A percentile compares a stretch with the other conserved stretches of the same genome.
These are phyloP conservation scores for Patella vulgata DNA, from an alignment of 1,140 invertebrate species.

Conservation along the genomic window DNA sequence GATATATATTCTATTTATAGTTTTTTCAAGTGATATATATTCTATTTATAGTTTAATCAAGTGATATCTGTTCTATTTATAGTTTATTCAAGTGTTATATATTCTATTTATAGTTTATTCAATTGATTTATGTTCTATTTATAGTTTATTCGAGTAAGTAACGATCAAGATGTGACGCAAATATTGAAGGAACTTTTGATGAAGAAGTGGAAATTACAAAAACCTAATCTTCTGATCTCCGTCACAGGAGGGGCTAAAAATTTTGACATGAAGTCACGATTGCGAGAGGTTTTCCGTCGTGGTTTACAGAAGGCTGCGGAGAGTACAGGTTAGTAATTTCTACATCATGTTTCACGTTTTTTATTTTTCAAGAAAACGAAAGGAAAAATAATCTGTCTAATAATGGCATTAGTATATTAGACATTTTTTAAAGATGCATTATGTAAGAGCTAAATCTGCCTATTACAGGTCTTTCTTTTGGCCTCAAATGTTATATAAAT, in stretches of 20 bases:
- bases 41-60: background rate
- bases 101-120: background rate
- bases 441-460: no score
- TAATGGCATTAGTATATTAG: background rate
- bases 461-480: no score
- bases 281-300: constrained; percentile 63
- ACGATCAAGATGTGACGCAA: constrained; percentile 53
- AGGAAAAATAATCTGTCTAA: no score
- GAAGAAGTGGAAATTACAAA: constrained; percentile 62
- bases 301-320: constrained; percentile 66
- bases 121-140: constrained; percentile 9
- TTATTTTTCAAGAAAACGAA: no score
- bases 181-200: constrained; percentile 58
- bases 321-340: constrained; percentile 53
- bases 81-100: background rate
- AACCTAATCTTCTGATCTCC: constrained; percentile 67
- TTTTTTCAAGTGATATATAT: background rate
- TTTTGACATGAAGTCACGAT: constrained; percentile 63
- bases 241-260: constrained; percentile 69
- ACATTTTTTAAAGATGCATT: no score
- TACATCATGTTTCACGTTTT: background rate
- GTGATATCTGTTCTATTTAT: background rate
- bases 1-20: constrained; percentile 10
- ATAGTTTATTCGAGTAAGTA: constrained; percentile 63
- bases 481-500: no score